phyloP scores from a whole-genome alignment of 1,140 invertebrate genomes.

The Theocolax elegans region DNA sequence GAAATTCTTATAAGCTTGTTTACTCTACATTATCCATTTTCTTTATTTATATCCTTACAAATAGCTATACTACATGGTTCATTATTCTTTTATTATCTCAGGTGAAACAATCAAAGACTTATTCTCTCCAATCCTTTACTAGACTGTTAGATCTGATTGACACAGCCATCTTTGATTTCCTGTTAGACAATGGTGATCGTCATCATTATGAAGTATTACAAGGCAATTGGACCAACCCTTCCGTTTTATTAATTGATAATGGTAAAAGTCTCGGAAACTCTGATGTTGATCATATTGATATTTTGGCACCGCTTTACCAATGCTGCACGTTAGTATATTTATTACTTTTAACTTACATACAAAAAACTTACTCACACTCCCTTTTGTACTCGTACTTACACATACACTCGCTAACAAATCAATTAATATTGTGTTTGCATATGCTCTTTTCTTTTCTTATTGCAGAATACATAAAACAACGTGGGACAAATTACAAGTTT shows the following conservation, averaged over 20 bases:
- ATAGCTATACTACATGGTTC: too few species aligned
- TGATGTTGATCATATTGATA: conserved; percentile 83
- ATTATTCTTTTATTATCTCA: conserved; percentile 45
- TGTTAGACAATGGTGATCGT: conserved; percentile 94
- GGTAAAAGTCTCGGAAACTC: conserved; percentile 94
- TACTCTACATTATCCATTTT: too few species aligned
- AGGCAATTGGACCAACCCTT: conserved; percentile 71
- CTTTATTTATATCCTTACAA: too few species aligned
- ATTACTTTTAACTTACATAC: too few species aligned
- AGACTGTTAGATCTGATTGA: conserved; percentile 88
- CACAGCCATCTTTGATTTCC: conserved; percentile 89
- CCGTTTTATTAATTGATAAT: conserved; percentile 89
- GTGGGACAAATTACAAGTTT: conserved; percentile 76
- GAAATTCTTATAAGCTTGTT: too few species aligned
- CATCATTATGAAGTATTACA: conserved; percentile 89
- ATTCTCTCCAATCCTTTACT: conserved; percentile 63
- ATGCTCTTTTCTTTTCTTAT: too few species aligned
- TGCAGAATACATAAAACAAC: conserved; percentile 76
- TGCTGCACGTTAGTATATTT: conserved; percentile 85
- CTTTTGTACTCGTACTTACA: too few species aligned
- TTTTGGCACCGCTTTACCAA: conserved; percentile 89
- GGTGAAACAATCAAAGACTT: conserved; percentile 61
- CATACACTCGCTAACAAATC: conserved; percentile 4
- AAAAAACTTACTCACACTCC: too few species aligned
- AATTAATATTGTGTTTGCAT: conserved; percentile 47